Base-by-base conservation (phyloP, 2,797 vertebrate genomes). In the Rhinogobio ventralis region DNA sequence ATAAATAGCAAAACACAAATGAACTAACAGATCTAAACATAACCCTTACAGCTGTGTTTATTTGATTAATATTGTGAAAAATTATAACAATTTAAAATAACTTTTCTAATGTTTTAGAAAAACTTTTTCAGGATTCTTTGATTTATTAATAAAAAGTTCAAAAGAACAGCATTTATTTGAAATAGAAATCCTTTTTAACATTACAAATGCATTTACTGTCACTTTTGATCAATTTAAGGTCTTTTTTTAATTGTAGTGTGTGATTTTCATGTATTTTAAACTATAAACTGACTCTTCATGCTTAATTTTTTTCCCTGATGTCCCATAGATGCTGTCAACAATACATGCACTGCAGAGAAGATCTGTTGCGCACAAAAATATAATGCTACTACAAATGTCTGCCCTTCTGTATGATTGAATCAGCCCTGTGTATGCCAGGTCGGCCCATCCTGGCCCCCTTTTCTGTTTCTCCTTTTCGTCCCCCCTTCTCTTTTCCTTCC, bases 351-450 rank as follows among this genome's bases (percentile, higher is more conserved):
- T 30, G 33, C 25, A 23, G 19, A 55, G 46, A 79, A 53, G 42
- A 81, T 75, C 67, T 33, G 51, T 57, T 60, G 51, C 39, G 15
- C 36, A 66, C 55, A 68, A 89, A 79, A 87, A 86, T 75, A 84
- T 86, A 74, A 68, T 62, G 45, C 19, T 20, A 42, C 78, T 82
- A 74, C 66, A 81, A 71, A 66, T 83, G 74, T 77, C 83, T 73
- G 15, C 71, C 30, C 36, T 42, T 81, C 45, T 36, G 55, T 62
- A 60, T 72, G 84, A 88, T 85, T 74, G 69, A 83, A 85, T 88
- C 82, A 68, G n/a, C 71, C 71, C 71, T 85, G 80, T 68, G 74
- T 68, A 77, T 86, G 76, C 74, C 79, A 74, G 69, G 49, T 30
- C 57, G 68, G 55, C 30, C 53, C 45, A 25, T 64, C n/a, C 28